phyloP scores from a whole-genome alignment of 2,888 invertebrate species.

The Ligdia adustata region DNA sequence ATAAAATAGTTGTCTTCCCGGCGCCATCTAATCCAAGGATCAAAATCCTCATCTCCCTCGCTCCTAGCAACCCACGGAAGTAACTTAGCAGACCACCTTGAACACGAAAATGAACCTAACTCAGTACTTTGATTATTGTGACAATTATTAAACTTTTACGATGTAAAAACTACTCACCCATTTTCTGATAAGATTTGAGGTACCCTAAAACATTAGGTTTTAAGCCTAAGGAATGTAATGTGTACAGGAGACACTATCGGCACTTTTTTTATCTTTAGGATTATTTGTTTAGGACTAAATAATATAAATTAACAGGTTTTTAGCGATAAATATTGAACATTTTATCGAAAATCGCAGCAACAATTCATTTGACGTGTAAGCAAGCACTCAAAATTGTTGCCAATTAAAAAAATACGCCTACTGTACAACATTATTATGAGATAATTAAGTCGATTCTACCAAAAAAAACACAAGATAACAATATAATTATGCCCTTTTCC shows the following conservation, averaged over 20 bases:
- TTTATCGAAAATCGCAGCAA: constrained; percentile 51
- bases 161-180: constrained; percentile 65
- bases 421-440: no score
- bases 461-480: no score
- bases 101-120: constrained; percentile 47
- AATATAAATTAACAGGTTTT: constrained; percentile 39
- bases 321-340: constrained; percentile 56
- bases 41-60: constrained; percentile 98
- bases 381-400: constrained; percentile 50
- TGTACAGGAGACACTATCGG: constrained; percentile 47
- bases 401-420: constrained; percentile 34
- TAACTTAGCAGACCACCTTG: constrained; percentile 98
- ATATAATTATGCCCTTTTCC: no score
- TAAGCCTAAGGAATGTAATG: constrained; percentile 58
- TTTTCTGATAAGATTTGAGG: constrained; percentile 67
- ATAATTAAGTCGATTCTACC: no score
- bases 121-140: constrained; percentile 26
- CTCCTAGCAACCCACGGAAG: constrained; percentile 97
- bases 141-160: constrained; percentile 42
- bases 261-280: constrained; percentile 36
- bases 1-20: constrained; percentile 99
- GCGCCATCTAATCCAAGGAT: constrained; percentile 99
- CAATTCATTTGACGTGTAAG: constrained; percentile 66
- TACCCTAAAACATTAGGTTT: constrained; percentile 69
- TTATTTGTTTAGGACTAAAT: constrained; percentile 43